phyloP scores from a whole-genome alignment of 2,888 invertebrate species.

The Meiosimyza decipiens region DNA sequence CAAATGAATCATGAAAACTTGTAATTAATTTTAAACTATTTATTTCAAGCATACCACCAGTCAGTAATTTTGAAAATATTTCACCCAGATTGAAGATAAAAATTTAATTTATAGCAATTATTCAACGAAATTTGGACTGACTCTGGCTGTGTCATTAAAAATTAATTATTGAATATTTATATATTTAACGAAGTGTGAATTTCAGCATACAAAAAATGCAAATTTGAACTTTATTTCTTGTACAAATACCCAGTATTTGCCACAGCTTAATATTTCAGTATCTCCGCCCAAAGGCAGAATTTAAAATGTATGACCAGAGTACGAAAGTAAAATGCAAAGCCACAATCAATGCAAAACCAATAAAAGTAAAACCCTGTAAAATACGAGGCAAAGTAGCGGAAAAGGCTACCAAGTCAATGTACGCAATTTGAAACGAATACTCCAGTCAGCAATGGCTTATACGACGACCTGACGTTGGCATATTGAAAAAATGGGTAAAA shows the following conservation, averaged over 20 bases:
- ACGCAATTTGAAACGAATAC: not conserved
- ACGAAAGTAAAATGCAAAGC: not conserved
- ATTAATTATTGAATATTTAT: slow-evolving; percentile 58
- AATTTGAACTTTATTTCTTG: slow-evolving; percentile 20
- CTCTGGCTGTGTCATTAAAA: slow-evolving; percentile 49
- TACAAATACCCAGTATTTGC: not conserved
- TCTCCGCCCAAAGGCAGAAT: slow-evolving; percentile 4
- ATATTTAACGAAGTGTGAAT: slow-evolving; percentile 56
- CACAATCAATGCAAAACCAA: slow-evolving; percentile 8
- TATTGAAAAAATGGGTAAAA: too few relatives aligned
- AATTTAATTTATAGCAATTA: not conserved
- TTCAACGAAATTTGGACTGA: not conserved
- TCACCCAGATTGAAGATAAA: not conserved
- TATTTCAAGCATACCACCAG: too few relatives aligned
- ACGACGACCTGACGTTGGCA: not conserved
- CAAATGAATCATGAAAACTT: too few relatives aligned
- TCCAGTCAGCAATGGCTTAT: not conserved
- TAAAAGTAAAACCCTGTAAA: slow-evolving; percentile 1
- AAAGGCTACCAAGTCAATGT: slow-evolving; percentile 7
- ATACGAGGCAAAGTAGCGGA: not conserved
- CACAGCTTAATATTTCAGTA: not conserved
- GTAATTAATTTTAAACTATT: too few relatives aligned
- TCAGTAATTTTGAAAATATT: not conserved
- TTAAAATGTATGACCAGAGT: not conserved
- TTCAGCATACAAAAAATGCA: slow-evolving; percentile 41